These are phyloP conservation scores for Agrilus biguttatus DNA, from an alignment of 2,888 invertebrate species.

Conservation along the genomic window DNA sequence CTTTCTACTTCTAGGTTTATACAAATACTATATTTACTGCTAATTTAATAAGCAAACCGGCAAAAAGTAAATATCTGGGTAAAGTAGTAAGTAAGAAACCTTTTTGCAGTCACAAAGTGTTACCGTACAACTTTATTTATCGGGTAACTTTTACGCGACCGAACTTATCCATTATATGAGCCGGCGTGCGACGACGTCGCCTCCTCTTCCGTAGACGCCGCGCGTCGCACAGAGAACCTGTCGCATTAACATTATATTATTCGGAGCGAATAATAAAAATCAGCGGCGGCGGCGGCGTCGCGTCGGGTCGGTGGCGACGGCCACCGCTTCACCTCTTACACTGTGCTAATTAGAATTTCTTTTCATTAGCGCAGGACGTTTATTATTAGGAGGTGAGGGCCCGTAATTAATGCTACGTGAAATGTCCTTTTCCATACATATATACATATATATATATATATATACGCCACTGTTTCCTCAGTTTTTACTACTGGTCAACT, in stretches of 20 bases:
- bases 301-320: neutral
- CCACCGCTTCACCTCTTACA: slow-evolving; percentile 9
- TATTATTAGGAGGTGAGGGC: slow-evolving; percentile 17
- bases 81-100: too few relatives aligned
- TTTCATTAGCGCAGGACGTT: slow-evolving; percentile 19
- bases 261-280: neutral
- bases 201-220: neutral
- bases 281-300: neutral
- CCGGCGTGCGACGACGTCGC: too few relatives aligned
- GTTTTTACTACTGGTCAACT: too few relatives aligned
- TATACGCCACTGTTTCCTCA: too few relatives aligned
- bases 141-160: slow-evolving; percentile 5
- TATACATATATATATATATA: too few relatives aligned
- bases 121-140: too few relatives aligned
- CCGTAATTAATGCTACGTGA: slow-evolving; percentile 17
- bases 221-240: slow-evolving; percentile 1
- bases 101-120: too few relatives aligned
- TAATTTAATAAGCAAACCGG: too few relatives aligned
- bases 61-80: too few relatives aligned
- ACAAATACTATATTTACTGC: too few relatives aligned
- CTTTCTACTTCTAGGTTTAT: too few relatives aligned
- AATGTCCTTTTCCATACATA: neutral
- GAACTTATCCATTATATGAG: slow-evolving; percentile 16
- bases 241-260: slow-evolving; percentile 2
- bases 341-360: slow-evolving; percentile 18